Percentiles rank a stretch among this genome's conserved stretches.
Conservation (phyloP, 1,140 invertebrate species). For the Polypedilum vanderplanki region DNA sequence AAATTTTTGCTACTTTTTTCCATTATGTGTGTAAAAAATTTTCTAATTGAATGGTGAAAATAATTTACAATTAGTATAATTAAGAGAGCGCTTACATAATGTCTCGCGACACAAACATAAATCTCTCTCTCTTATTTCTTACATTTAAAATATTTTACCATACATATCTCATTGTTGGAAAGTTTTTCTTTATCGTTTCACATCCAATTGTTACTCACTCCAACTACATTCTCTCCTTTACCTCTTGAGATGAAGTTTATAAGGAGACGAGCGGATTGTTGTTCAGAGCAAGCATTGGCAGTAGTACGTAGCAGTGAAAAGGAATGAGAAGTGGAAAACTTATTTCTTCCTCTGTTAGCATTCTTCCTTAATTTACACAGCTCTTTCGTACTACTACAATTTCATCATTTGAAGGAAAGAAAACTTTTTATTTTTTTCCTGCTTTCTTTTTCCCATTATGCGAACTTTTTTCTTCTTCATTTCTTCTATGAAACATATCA, state of each 20-base stretch:
- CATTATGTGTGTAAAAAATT: not conserved
- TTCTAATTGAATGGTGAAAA: not conserved
- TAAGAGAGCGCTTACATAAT: not conserved
- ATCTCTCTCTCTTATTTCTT: not conserved
- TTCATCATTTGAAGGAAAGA: not conserved
- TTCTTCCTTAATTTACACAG: conserved; percentile 1
- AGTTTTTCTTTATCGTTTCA: not conserved
- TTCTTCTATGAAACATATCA: conserved; percentile 5
- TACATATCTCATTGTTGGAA: not conserved
- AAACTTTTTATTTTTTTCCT: conserved; percentile 13
- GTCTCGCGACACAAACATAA: not conserved
- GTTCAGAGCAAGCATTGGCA: too few species aligned
- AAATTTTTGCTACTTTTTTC: not conserved
- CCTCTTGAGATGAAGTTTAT: not conserved
- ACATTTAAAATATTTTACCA: not conserved
- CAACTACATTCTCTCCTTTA: not conserved
- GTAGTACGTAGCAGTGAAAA: too few species aligned
- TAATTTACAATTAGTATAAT: not conserved
- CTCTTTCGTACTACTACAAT: not conserved
- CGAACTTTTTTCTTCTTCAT: not conserved
- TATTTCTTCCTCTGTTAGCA: not conserved
- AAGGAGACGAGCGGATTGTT: not conserved
- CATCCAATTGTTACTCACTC: conserved; percentile 11
- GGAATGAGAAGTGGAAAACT: not conserved
- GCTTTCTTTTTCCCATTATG: not conserved